Conservation (phyloP, 1,140 invertebrate species). For the Sycophila sp. region DNA sequence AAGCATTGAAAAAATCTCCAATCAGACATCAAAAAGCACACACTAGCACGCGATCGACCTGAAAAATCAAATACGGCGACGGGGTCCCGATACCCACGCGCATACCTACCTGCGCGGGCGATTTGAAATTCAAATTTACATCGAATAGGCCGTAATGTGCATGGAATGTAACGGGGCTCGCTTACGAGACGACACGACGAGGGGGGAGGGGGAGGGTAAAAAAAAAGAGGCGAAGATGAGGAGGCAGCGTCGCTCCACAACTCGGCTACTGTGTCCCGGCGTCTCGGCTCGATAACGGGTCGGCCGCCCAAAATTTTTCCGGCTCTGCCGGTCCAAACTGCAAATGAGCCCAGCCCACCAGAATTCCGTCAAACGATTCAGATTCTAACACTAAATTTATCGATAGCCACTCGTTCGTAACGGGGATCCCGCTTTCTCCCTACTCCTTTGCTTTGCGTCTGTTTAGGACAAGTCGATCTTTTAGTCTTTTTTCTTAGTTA, state of each 20-base stretch:
- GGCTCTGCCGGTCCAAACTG: not conserved
- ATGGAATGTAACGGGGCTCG: conserved; percentile 58
- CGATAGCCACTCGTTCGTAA: not conserved
- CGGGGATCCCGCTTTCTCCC: not conserved
- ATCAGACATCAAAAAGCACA: conserved; percentile 4
- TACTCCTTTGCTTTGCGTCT: not conserved
- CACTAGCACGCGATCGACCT: conserved; percentile 34
- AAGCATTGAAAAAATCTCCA: too few relatives aligned
- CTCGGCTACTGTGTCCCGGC: conserved; percentile 44
- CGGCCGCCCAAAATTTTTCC: not conserved
- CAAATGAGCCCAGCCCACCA: not conserved
- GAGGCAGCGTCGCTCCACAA: conserved; percentile 34
- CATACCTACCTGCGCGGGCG: not conserved
- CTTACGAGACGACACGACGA: conserved; percentile 22
- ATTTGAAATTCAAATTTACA: conserved; percentile 60
- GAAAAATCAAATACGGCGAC: conserved; percentile 43
- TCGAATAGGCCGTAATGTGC: conserved; percentile 46
- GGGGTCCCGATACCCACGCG: not conserved
- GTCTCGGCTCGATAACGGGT: conserved; percentile 38
- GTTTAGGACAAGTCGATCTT: not conserved
- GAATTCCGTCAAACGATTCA: not conserved
- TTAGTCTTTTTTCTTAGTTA: not conserved
- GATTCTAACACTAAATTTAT: not conserved
- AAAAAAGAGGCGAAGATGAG: not conserved
- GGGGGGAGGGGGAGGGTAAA: not conserved